Conservation (phyloP, 2,888 invertebrate genomes). For the Hipparchia semele region DNA sequence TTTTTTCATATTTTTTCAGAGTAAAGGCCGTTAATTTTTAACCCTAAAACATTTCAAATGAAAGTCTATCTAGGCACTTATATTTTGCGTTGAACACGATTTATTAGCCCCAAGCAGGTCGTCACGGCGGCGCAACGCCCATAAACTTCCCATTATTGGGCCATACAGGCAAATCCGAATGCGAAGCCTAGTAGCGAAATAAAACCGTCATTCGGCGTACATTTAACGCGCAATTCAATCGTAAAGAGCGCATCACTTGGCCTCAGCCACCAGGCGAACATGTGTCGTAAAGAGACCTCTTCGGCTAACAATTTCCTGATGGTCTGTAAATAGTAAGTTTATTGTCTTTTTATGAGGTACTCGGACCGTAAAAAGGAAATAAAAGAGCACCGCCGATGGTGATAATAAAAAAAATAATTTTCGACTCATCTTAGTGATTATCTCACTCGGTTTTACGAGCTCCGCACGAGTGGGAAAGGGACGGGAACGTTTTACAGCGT, state of each 20-base stretch:
- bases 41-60: neutral
- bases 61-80: neutral
- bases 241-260: conserved; percentile 78
- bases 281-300: conserved; percentile 83
- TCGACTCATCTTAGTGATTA: conserved; percentile 82
- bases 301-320: conserved; percentile 84
- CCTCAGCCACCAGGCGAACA: conserved; percentile 71
- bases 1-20: too few relatives aligned
- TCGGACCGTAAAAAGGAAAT: conserved; percentile 84
- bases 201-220: conserved; percentile 68
- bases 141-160: conserved; percentile 20
- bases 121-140: conserved; percentile 4
- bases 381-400: conserved; percentile 84
- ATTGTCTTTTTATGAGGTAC: conserved; percentile 84
- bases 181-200: conserved; percentile 54
- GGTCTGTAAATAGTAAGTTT: conserved; percentile 85
- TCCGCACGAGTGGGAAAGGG: conserved; percentile 58
- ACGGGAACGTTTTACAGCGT: conserved; percentile 68
- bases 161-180: conserved; percentile 35
- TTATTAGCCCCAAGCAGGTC: conserved; percentile 7
- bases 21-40: neutral
- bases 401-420: conserved; percentile 84
- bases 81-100: neutral
- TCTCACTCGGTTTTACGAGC: conserved; percentile 75
- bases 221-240: conserved; percentile 76